phyloP scores from a whole-genome alignment of 35 echinoderm and acorn worm species.

The Apostichopus californicus region DNA sequence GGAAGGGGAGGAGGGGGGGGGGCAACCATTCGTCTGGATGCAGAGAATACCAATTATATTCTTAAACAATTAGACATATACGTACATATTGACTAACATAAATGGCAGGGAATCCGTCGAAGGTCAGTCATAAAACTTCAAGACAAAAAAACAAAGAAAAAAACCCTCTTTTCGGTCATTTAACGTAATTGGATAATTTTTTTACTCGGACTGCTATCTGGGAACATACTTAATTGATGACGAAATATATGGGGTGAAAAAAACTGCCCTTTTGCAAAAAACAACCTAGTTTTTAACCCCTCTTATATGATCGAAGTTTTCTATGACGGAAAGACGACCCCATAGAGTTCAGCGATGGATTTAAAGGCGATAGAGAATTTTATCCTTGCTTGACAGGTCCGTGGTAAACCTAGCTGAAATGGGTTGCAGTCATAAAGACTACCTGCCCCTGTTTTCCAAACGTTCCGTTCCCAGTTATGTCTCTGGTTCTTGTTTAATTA shows the following conservation, averaged over 20 bases:
- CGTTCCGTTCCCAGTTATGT: background rate
- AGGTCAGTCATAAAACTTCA: no score
- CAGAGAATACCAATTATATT: no score
- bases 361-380: conserved; percentile 5
- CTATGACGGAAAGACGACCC: conserved; percentile 18
- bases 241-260: background rate
- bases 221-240: no score
- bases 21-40: no score
- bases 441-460: conserved; percentile 18
- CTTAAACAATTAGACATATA: no score
- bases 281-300: conserved; percentile 17
- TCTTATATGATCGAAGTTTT: background rate
- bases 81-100: no score
- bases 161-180: no score
- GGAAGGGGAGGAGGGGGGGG: no score
- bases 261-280: conserved; percentile 28
- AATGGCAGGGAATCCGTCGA: no score
- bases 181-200: no score
- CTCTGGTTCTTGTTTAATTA: conserved; percentile 46
- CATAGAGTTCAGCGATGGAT: conserved; percentile 35
- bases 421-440: background rate
- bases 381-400: conserved; percentile 35
- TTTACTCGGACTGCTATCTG: no score
- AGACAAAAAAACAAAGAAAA: no score
- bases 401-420: conserved; percentile 20